Evolutionary conservation across 2,797 vertebrate genomes (phyloP).

Genomic region (Sphenodon punctatus): DNA sequence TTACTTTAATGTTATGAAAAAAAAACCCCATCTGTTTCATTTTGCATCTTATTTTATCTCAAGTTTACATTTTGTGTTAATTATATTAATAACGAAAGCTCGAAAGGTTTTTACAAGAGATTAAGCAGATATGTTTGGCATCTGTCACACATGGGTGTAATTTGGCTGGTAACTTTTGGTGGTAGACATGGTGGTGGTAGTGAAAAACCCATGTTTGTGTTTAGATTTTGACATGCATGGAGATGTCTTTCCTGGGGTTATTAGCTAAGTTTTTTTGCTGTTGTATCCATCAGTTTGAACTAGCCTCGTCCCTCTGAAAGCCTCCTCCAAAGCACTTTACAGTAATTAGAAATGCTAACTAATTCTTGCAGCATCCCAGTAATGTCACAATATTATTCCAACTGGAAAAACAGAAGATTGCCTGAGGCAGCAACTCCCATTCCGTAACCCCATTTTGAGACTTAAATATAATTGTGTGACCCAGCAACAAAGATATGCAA

Average conservation of each 20-base stretch:
- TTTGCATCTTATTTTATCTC: too few relatives aligned
- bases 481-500: too few relatives aligned
- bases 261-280: background rate
- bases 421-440: too few relatives aligned
- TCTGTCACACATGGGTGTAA: constrained; percentile 2
- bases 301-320: background rate
- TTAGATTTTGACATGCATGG: constrained; percentile 3
- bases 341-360: background rate
- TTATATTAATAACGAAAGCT: too few relatives aligned
- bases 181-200: background rate
- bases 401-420: too few relatives aligned
- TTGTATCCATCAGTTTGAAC: background rate
- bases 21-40: too few relatives aligned
- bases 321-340: background rate
- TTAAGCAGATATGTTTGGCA: too few relatives aligned
- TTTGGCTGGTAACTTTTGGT: background rate
- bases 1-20: too few relatives aligned
- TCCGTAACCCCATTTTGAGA: too few relatives aligned
- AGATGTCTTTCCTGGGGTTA: background rate
- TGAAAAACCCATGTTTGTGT: background rate
- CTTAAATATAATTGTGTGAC: too few relatives aligned
- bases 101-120: too few relatives aligned
- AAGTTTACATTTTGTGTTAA: too few relatives aligned
- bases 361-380: background rate
- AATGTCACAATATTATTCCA: background rate